Conservation (phyloP, 2,113 vertebrate genomes). For the Paracanthobrama guichenoti region DNA sequence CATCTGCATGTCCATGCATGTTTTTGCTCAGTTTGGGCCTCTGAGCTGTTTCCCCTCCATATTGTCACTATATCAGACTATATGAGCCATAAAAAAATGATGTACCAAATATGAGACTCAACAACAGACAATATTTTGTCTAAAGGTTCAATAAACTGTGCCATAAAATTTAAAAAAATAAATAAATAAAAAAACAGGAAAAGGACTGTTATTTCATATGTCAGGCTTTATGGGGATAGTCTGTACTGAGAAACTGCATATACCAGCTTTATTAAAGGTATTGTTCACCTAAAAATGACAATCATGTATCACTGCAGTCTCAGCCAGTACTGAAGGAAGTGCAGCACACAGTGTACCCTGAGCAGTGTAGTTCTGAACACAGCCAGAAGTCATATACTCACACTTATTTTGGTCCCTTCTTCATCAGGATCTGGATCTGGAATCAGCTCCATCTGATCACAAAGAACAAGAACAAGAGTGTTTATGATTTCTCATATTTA, state of each 20-base stretch:
- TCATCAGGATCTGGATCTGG: conserved; percentile 75
- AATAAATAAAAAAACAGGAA: too few species aligned
- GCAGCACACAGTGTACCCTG: too few species aligned
- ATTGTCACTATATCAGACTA: neutral
- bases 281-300: neutral
- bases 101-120: neutral
- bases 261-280: neutral
- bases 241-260: too few species aligned
- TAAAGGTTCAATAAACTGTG: neutral
- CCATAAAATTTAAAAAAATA: too few species aligned
- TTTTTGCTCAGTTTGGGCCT: neutral
- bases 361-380: too few species aligned
- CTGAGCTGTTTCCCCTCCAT: neutral
- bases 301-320: neutral
- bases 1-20: neutral
- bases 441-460: conserved; percentile 72
- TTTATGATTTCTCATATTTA: neutral
- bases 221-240: neutral
- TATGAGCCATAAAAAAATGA: neutral
- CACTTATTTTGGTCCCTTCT: conserved; percentile 81
- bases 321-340: too few species aligned
- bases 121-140: neutral
- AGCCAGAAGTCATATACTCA: conserved; percentile 64
- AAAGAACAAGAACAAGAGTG: neutral
- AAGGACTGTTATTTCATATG: neutral